Base-by-base conservation (phyloP, 64 coral and sea anemone species). In the Montipora foliosa region DNA sequence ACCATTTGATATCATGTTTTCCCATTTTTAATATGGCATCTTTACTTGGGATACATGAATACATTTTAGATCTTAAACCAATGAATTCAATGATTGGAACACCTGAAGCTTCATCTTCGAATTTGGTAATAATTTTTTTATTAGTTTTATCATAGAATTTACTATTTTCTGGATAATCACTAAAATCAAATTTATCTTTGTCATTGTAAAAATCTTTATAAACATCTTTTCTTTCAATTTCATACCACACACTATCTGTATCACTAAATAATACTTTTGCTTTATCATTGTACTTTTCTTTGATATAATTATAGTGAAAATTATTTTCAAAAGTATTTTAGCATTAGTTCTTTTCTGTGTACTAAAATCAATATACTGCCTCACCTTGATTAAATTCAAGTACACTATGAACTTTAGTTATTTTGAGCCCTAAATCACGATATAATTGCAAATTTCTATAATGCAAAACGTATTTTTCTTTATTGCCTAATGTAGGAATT, bases 1-100 rank as follows among this genome's bases (percentile, higher is more conserved):
- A 80, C 89, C 77, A 81, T 90, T 90, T 80, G 57, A 81, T 0
- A 80, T 90, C 89, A 80, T 60, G 58, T 90, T 90, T 80, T 80
- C 47, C 89, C 89, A 90, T 3, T 90, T 83, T 83, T 83, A 55
- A 83, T 83, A 83, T 62, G 37, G 37, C 1, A 37, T 37, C 37
- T 37, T 37, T 37, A 37, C 37, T 37, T 37, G 37, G 37, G 37
- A 37, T 37, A 37, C 37, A 37, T 37, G 37, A 83, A 84, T 47
- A 47, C 78, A 20, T 81, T n/a, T 81, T 51, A 14, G 15, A 20
- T 4, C 48, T 0, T 21, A 78, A 22, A 16, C 11, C 76, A 4
- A 78, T 20, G 19, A 78, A 78, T 22, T 78, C 76, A 10, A 10
- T 47, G 8, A 78, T 78, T 44, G 76, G 76, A 78, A 50, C 19